phyloP scores from a whole-genome alignment of 2,113 vertebrate species.

The Oplegnathus fasciatus region DNA sequence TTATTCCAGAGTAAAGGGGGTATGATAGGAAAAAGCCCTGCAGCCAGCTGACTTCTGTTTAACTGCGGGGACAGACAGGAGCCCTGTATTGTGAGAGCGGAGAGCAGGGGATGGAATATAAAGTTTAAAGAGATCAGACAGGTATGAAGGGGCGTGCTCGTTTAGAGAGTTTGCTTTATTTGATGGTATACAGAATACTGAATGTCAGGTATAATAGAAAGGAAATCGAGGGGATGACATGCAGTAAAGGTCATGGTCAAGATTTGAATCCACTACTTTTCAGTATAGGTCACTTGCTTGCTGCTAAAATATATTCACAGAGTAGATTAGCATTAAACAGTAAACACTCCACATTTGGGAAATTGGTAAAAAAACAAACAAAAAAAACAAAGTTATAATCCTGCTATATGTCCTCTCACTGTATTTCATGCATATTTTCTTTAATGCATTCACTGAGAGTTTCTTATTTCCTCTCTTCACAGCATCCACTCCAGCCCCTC shows the following conservation, averaged over 20 bases:
- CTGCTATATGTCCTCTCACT: neutral
- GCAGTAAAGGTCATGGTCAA: slow-evolving; percentile 44
- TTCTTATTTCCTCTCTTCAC: slow-evolving; percentile 9
- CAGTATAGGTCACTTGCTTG: neutral
- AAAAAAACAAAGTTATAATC: neutral
- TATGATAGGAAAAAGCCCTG: neutral
- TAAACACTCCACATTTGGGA: too few relatives aligned
- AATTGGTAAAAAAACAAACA: neutral
- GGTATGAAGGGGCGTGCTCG: neutral
- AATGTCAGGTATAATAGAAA: slow-evolving; percentile 19
- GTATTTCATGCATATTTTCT: neutral
- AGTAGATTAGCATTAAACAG: slow-evolving; percentile 2
- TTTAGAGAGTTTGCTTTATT: neutral
- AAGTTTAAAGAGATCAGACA: slow-evolving; percentile 7
- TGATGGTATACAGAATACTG: slow-evolving; percentile 6
- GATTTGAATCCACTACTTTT: slow-evolving; percentile 8
- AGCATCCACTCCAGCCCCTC: slow-evolving; percentile 92
- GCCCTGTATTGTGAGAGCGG: neutral
- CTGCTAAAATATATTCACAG: slow-evolving; percentile 5
- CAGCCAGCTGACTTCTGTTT: neutral
- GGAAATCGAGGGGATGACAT: neutral
- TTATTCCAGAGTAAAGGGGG: neutral
- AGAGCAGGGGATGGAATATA: neutral
- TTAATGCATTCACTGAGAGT: neutral
- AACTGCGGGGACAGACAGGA: neutral